Evolutionary conservation across 2,113 vertebrate species (phyloP).

Genomic region (Chitala chitala): DNA sequence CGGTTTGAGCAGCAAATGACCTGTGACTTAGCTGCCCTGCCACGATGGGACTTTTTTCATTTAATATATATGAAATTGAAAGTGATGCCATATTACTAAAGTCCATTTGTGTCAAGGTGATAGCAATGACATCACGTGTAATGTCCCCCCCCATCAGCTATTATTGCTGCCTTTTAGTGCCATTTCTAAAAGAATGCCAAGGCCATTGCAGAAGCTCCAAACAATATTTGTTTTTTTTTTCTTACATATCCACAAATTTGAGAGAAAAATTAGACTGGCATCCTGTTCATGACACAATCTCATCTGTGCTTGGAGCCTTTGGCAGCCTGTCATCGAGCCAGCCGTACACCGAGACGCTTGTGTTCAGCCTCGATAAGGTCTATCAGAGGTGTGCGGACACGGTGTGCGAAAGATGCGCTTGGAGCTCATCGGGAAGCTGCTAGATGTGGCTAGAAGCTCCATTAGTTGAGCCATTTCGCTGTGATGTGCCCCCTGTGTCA

Average conservation of each 20-base stretch:
- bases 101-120: too few relatives aligned
- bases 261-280: neutral
- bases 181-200: too few relatives aligned
- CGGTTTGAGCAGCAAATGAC: too few relatives aligned
- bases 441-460: neutral
- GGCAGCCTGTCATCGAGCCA: neutral
- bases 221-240: neutral
- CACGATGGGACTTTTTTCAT: too few relatives aligned
- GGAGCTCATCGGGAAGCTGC: neutral
- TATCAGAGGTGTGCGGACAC: neutral
- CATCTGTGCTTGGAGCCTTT: neutral
- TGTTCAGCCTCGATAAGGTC: neutral
- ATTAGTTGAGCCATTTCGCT: neutral
- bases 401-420: neutral
- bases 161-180: too few relatives aligned
- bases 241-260: neutral
- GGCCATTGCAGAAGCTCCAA: too few relatives aligned
- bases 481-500: slow-evolving; percentile 26
- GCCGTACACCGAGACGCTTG: neutral
- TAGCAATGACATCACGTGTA: too few relatives aligned
- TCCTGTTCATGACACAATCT: neutral
- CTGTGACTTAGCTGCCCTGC: too few relatives aligned
- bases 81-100: too few relatives aligned
- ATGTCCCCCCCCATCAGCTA: too few relatives aligned
- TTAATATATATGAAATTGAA: too few relatives aligned